A percentile compares a stretch with the other conserved stretches of the same genome.
Evolutionary conservation across 2,888 invertebrate genomes (phyloP).

Genomic region (Homarus gammarus): DNA sequence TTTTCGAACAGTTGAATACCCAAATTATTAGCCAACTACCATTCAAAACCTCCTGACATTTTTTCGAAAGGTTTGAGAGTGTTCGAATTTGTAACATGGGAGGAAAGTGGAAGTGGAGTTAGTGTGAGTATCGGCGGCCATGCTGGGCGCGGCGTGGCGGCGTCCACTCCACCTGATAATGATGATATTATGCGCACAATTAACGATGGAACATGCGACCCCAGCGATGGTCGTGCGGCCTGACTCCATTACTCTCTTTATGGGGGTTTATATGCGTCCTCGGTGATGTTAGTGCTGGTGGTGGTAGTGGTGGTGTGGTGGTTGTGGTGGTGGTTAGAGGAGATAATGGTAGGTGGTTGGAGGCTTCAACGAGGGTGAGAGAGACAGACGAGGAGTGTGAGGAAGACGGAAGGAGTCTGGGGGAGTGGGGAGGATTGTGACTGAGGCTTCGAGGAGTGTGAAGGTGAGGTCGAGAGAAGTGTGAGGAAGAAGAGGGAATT

Average conservation of each 20-base stretch:
- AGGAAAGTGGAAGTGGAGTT: background rate
- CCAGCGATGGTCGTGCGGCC: constrained; percentile 22
- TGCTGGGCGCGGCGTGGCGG: background rate
- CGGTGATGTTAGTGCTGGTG: background rate
- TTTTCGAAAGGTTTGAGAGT: background rate
- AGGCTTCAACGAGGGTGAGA: background rate
- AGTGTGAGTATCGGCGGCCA: background rate
- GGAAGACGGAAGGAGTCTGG: background rate
- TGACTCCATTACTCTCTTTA: constrained; percentile 37
- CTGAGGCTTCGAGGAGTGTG: no score
- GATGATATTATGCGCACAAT: constrained; percentile 50
- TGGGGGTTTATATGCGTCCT: constrained; percentile 29
- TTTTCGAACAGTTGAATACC: no score
- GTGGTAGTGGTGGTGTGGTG: no score
- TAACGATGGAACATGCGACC: constrained; percentile 41
- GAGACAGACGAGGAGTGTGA: background rate
- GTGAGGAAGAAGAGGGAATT: background rate
- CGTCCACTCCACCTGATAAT: constrained; percentile 20
- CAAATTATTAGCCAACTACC: no score
- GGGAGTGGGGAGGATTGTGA: background rate
- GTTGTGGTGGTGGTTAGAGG: constrained; percentile 6
- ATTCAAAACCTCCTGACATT: background rate
- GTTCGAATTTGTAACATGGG: background rate
- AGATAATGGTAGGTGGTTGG: constrained; percentile 6
- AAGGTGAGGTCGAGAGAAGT: no score